A percentile compares a stretch with the other conserved stretches of the same genome.
These are phyloP conservation scores for Hypocryptadius cinnamomeus DNA, from an alignment of 2,113 vertebrate species.

Conservation along the genomic window DNA sequence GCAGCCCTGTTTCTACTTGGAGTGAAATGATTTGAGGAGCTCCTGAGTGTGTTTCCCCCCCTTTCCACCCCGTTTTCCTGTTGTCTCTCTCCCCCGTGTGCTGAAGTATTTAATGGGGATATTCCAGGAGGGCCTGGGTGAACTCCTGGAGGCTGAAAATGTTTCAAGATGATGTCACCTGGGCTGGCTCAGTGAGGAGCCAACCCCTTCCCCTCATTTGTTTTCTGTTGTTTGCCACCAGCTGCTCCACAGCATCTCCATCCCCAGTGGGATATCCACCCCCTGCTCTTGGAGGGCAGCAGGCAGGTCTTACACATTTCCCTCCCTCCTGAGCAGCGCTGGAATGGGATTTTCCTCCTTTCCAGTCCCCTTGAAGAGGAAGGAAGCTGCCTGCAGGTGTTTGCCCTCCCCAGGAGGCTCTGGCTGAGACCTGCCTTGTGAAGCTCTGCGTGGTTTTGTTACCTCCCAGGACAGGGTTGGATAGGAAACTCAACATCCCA, in stretches of 20 bases:
- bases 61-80: fast-evolving
- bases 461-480: not conserved
- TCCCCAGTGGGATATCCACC: not conserved
- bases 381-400: not conserved
- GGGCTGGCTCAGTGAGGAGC: not conserved
- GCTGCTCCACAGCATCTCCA: fast-evolving
- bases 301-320: not conserved
- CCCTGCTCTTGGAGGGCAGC: not conserved
- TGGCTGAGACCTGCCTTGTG: not conserved
- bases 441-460: not conserved
- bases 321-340: fast-evolving
- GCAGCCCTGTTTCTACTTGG: fast-evolving
- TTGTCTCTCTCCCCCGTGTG: fast-evolving
- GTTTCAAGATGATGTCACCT: not conserved
- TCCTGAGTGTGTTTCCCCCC: not conserved
- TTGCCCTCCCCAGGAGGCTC: fast-evolving
- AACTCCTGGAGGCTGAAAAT: not conserved
- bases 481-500: not conserved
- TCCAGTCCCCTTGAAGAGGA: not conserved
- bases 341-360: not conserved
- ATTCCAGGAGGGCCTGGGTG: not conserved
- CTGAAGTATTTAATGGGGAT: not conserved
- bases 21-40: not conserved
- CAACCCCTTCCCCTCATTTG: not conserved
- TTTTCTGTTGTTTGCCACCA: not conserved